These are phyloP conservation scores for Fregetta grallaria DNA, from an alignment of 2,113 vertebrate species.

Conservation along the genomic window DNA sequence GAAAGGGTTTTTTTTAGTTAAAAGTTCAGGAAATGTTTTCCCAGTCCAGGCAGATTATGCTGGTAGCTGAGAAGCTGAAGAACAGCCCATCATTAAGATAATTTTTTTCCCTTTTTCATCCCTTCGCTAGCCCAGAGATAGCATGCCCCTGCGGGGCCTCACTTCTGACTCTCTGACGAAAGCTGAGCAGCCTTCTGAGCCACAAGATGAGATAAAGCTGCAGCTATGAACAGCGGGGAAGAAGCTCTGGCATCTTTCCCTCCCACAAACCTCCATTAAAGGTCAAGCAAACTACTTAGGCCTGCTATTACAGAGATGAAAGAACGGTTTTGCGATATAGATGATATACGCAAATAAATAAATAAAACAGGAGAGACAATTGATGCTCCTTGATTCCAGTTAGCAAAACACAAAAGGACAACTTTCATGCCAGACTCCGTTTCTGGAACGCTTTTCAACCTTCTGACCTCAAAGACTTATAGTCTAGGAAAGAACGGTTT, in stretches of 20 bases:
- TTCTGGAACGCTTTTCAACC: background rate
- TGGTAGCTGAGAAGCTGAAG: slow-evolving; percentile 4
- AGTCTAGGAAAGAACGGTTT: background rate
- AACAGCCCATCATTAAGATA: background rate
- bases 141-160: background rate
- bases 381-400: background rate
- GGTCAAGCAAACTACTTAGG: slow-evolving; percentile 30
- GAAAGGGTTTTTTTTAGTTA: background rate
- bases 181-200: slow-evolving; percentile 1
- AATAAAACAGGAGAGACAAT: background rate
- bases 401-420: background rate
- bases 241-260: slow-evolving; percentile 29
- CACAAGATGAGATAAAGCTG: slow-evolving; percentile 48
- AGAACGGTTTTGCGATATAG: background rate
- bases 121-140: background rate
- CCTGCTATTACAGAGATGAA: background rate
- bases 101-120: background rate
- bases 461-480: background rate
- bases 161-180: slow-evolving; percentile 38
- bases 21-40: background rate
- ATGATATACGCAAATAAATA: background rate
- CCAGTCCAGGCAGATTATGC: background rate
- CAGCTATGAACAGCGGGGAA: slow-evolving; percentile 5
- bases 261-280: slow-evolving; percentile 22
- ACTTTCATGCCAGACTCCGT: background rate